These are phyloP conservation scores for Tokudaia muenninki DNA, from an alignment of 2,797 vertebrate genomes.

Conservation along the genomic window DNA sequence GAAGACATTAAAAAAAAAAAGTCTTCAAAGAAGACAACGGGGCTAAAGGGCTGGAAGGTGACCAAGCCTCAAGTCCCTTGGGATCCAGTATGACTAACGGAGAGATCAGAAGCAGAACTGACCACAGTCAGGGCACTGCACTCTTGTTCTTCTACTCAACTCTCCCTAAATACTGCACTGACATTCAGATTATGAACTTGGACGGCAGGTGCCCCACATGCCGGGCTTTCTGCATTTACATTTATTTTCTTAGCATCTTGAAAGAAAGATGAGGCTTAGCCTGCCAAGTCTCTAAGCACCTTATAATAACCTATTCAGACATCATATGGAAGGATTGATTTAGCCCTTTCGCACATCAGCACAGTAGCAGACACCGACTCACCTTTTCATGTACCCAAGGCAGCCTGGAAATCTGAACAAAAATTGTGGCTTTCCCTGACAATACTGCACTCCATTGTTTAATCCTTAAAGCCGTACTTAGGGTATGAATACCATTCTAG, in stretches of 20 bases:
- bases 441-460: constrained; percentile 4
- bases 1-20: constrained; percentile 10
- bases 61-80: not conserved
- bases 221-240: constrained; percentile 75
- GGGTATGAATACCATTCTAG: not conserved
- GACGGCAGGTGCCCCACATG: constrained; percentile 80
- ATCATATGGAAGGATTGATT: constrained; percentile 80
- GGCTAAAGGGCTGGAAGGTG: not conserved
- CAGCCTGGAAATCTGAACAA: constrained; percentile 39
- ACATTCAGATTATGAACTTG: constrained; percentile 76
- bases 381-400: constrained; percentile 18
- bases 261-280: constrained; percentile 82
- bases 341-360: constrained; percentile 68
- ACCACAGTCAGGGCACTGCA: not conserved
- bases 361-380: constrained; percentile 50
- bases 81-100: not conserved
- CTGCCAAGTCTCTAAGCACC: constrained; percentile 83
- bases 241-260: constrained; percentile 84
- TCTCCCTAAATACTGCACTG: constrained; percentile 60
- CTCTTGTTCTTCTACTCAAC: constrained; percentile 55
- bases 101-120: not conserved
- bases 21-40: constrained; percentile 38
- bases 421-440: constrained; percentile 29
- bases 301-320: constrained; percentile 83
- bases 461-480: constrained; percentile 9